Conservation (phyloP, 92 coral and sea anemone genomes). For the Blastomussa wellsi region DNA sequence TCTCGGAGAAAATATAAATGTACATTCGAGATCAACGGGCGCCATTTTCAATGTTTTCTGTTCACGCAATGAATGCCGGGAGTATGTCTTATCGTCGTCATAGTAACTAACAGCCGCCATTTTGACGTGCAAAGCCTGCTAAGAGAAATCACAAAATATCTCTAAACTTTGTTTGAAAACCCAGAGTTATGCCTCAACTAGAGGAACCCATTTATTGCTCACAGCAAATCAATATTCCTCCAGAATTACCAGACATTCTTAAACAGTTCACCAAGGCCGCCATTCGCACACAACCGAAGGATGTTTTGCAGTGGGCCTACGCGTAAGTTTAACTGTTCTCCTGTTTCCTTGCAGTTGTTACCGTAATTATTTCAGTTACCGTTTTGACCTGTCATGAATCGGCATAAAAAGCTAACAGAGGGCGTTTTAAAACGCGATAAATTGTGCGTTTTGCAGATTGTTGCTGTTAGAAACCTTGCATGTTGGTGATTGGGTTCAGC, state of each 20-base stretch:
- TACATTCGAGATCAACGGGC: background rate
- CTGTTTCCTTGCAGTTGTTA: background rate
- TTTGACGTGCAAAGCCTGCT: background rate
- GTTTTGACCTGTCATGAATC: background rate
- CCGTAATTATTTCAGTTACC: background rate
- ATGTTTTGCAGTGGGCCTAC: slow-evolving; percentile 91
- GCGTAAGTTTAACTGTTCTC: slow-evolving; percentile 68
- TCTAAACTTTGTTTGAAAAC: background rate
- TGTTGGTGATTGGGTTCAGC: too few relatives aligned
- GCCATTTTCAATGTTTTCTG: slow-evolving; percentile 10
- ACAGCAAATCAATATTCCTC: slow-evolving; percentile 98
- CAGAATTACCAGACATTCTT: slow-evolving; percentile 94
- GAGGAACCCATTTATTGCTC: slow-evolving; percentile 98
- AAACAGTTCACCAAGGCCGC: slow-evolving; percentile 99
- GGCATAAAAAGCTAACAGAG: background rate
- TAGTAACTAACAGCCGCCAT: slow-evolving; percentile 55
- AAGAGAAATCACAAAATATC: too few relatives aligned
- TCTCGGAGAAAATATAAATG: background rate
- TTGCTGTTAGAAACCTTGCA: background rate
- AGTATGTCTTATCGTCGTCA: slow-evolving; percentile 46
- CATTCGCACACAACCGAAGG: slow-evolving; percentile 94
- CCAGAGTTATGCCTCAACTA: slow-evolving; percentile 78
- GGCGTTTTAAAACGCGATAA: background rate
- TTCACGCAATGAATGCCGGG: slow-evolving; percentile 31
- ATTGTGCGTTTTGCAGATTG: background rate